These are phyloP conservation scores for Protosalanx chinensis DNA, from an alignment of 2,797 vertebrate species.

Conservation along the genomic window DNA sequence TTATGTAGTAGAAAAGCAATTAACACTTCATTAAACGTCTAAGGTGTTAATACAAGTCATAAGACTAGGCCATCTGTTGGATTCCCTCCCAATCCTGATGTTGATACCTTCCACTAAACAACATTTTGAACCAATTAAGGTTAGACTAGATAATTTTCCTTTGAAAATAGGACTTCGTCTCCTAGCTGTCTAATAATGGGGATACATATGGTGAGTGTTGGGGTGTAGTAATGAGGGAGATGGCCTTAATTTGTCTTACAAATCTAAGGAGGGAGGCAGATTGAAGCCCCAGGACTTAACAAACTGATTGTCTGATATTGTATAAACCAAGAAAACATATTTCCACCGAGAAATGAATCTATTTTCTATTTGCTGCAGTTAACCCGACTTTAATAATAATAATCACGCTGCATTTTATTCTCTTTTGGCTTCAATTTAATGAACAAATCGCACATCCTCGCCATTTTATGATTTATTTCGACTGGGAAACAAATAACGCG, in stretches of 20 bases:
- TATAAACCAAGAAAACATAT: constrained; percentile 41
- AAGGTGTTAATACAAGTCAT: constrained; percentile 80
- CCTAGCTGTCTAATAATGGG: constrained; percentile 72
- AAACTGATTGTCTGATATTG: constrained; percentile 60
- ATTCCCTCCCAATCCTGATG: constrained; percentile 69
- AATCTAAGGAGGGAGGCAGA: constrained; percentile 73
- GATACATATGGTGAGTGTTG: constrained; percentile 76
- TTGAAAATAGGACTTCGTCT: constrained; percentile 73
- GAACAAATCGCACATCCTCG: not conserved
- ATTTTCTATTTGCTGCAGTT: not conserved
- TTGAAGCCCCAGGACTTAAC: constrained; percentile 75
- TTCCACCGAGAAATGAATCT: too few relatives aligned
- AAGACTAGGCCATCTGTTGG: constrained; percentile 81
- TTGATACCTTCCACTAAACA: constrained; percentile 70
- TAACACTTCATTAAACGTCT: constrained; percentile 81
- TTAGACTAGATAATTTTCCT: constrained; percentile 76
- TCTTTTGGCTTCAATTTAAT: not conserved
- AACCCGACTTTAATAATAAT: constrained; percentile 13
- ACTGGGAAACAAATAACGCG: constrained; percentile 57
- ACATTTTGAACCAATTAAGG: constrained; percentile 74
- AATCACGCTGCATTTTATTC: not conserved
- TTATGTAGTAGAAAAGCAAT: constrained; percentile 82
- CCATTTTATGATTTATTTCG: not conserved
- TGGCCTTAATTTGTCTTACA: constrained; percentile 74
- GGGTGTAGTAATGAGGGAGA: constrained; percentile 72